Evolutionary conservation across 2,113 vertebrate genomes (phyloP).

Genomic region (Lynx canadensis): DNA sequence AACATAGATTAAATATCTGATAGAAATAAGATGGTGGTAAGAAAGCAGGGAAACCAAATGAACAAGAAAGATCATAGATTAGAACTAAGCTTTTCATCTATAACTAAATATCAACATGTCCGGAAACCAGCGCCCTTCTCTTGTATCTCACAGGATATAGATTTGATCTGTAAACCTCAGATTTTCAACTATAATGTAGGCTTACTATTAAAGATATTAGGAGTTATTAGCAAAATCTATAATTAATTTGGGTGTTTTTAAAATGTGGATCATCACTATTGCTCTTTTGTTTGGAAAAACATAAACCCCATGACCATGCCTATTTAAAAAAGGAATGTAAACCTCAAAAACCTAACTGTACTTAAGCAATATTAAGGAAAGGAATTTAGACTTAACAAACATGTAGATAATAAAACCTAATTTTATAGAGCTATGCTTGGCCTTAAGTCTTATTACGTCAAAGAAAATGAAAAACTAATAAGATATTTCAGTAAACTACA

Average conservation of each 20-base stretch:
- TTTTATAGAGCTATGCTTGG: constrained; percentile 67
- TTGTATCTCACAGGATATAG: not conserved
- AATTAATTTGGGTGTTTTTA: constrained; percentile 55
- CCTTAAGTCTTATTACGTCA: constrained; percentile 57
- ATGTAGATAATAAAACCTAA: constrained; percentile 64
- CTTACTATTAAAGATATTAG: not conserved
- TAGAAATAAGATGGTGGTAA: not conserved
- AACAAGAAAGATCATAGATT: not conserved
- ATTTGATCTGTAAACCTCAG: not conserved
- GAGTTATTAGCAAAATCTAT: constrained; percentile 8
- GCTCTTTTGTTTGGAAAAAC: constrained; percentile 71
- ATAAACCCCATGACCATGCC: constrained; percentile 33
- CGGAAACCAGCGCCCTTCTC: not conserved
- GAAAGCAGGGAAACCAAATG: not conserved
- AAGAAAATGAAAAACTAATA: constrained; percentile 67
- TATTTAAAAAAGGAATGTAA: constrained; percentile 73
- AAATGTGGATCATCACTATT: not conserved
- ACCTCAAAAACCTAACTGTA: constrained; percentile 64
- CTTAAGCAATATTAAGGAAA: constrained; percentile 61
- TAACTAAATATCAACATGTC: not conserved
- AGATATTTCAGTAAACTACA: constrained; percentile 54
- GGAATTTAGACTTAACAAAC: constrained; percentile 67
- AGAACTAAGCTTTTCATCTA: not conserved
- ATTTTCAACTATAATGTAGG: constrained; percentile 29
- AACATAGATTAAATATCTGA: not conserved